phyloP scores from a whole-genome alignment of 2,797 vertebrate species.

The Erpetoichthys calabaricus region DNA sequence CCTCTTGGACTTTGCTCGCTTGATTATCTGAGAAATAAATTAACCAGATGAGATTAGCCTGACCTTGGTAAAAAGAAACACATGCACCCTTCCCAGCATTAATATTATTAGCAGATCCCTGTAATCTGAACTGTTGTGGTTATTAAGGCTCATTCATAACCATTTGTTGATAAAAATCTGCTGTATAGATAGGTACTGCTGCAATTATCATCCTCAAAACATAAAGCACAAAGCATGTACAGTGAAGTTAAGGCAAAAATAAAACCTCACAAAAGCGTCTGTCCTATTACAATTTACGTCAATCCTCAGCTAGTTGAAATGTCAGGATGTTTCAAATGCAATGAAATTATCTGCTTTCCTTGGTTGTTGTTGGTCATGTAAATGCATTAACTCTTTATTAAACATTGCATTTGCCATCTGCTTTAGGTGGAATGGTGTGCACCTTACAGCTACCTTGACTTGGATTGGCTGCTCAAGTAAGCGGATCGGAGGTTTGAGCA shows the following conservation, averaged over 20 bases:
- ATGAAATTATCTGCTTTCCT: slow-evolving; percentile 42
- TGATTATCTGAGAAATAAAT: neutral
- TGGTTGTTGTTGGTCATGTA: slow-evolving; percentile 38
- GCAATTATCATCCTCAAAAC: slow-evolving; percentile 15
- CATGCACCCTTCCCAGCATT: slow-evolving; percentile 9
- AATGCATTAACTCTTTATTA: slow-evolving; percentile 56
- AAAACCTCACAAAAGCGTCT: slow-evolving; percentile 27
- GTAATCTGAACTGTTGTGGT: slow-evolving; percentile 26
- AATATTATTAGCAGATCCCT: slow-evolving; percentile 35
- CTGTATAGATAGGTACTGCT: neutral
- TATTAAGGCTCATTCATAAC: slow-evolving; percentile 26
- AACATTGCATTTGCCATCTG: slow-evolving; percentile 63
- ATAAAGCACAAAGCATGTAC: slow-evolving; percentile 22
- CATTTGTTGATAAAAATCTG: neutral
- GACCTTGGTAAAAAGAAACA: neutral
- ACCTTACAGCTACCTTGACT: slow-evolving; percentile 37
- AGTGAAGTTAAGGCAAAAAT: slow-evolving; percentile 27
- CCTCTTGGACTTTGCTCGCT: no score
- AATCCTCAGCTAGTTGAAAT: slow-evolving; percentile 37
- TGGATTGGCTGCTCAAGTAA: slow-evolving; percentile 48
- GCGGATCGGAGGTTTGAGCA: slow-evolving; percentile 45
- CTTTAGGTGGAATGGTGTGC: slow-evolving; percentile 36
- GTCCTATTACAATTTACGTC: slow-evolving; percentile 36
- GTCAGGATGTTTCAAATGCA: slow-evolving; percentile 46
- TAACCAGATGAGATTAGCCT: neutral